Conservation (phyloP, 2,797 vertebrate species). For the Ammospiza maritima region DNA sequence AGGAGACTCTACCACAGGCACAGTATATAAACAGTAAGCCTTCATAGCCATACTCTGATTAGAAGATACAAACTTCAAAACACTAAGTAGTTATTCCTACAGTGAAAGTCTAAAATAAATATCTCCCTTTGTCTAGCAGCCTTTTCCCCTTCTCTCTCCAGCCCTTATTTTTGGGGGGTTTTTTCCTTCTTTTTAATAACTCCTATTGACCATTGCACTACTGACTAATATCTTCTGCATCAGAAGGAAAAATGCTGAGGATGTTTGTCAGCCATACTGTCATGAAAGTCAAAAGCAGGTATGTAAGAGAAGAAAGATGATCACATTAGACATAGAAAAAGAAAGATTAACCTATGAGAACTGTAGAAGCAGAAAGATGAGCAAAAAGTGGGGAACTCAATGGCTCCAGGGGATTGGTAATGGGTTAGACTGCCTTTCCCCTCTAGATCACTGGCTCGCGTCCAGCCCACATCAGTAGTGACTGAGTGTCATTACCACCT, state of each 20-base stretch:
- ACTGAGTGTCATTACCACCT: constrained; percentile 75
- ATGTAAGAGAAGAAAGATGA: constrained; percentile 69
- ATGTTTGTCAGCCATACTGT: constrained; percentile 61
- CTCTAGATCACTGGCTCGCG: constrained; percentile 72
- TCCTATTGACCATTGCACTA: constrained; percentile 15
- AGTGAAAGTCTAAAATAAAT: neutral
- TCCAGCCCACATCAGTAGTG: constrained; percentile 69
- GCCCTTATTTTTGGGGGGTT: accelerated
- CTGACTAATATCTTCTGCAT: constrained; percentile 46
- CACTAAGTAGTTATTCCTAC: neutral
- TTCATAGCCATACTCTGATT: neutral
- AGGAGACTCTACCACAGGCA: neutral
- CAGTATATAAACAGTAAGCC: neutral
- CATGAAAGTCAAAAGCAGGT: constrained; percentile 58
- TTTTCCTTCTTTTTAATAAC: neutral
- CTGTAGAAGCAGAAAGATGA: constrained; percentile 63
- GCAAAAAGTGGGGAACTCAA: constrained; percentile 41
- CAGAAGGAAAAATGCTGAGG: constrained; percentile 37
- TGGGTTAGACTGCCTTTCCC: constrained; percentile 36
- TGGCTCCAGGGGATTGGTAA: constrained; percentile 64
- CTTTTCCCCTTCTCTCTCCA: neutral
- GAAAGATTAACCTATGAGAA: constrained; percentile 66
- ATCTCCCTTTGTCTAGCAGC: neutral
- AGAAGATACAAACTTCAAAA: neutral
- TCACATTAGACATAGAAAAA: constrained; percentile 59